Conservation (phyloP, 2,113 vertebrate genomes). For the Microcebus lehilahytsara region DNA sequence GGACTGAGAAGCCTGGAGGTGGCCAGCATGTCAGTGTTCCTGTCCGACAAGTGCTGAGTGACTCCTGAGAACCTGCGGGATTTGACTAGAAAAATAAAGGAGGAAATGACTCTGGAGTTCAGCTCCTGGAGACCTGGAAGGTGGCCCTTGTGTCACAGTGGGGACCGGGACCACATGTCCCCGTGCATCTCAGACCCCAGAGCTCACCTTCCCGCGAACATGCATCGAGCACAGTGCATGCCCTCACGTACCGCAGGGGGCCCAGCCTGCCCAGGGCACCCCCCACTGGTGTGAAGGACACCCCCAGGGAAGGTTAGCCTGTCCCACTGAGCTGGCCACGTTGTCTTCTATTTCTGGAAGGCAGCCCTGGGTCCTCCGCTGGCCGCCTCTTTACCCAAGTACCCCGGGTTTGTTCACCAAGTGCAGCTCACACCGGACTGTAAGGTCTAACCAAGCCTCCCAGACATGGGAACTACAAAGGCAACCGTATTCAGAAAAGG, state of each 20-base stretch:
- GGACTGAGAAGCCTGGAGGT: not conserved
- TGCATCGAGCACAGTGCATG: fast-evolving
- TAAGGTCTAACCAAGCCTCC: not conserved
- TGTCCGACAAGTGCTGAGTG: not conserved
- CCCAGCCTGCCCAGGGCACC: not conserved
- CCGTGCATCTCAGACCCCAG: not conserved
- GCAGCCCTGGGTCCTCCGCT: not conserved
- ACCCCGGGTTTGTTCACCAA: not conserved
- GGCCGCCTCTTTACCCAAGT: fast-evolving
- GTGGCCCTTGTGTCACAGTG: fast-evolving
- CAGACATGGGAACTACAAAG: too few relatives aligned
- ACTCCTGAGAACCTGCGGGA: not conserved
- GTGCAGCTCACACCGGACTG: fast-evolving
- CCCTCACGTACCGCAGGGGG: fast-evolving
- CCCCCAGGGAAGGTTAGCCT: not conserved
- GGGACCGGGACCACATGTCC: not conserved
- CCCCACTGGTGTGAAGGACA: not conserved
- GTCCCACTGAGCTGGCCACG: not conserved
- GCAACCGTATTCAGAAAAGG: not conserved
- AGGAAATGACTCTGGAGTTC: not conserved
- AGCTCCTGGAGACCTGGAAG: not conserved
- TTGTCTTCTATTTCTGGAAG: not conserved
- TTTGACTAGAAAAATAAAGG: not conserved
- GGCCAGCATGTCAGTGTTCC: fast-evolving
- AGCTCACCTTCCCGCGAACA: not conserved